A percentile compares a stretch with the other conserved stretches of the same genome.
Evolutionary conservation across 2,113 vertebrate species (phyloP).

Genomic region (Myotis lucifugus): DNA sequence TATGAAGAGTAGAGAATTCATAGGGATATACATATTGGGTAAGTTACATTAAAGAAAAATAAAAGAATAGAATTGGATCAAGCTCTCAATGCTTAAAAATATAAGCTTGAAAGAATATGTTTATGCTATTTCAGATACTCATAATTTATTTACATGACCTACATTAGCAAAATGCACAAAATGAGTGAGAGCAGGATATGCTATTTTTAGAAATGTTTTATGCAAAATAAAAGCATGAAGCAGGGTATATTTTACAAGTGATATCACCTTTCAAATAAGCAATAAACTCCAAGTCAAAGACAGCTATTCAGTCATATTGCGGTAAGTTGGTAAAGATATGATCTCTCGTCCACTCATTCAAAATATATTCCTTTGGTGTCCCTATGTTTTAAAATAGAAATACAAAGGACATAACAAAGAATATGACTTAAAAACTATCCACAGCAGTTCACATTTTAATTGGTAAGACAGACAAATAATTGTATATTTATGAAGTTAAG

Average conservation of each 20-base stretch:
- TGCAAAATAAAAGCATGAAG: neutral
- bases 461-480: neutral
- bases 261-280: neutral
- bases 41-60: neutral
- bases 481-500: neutral
- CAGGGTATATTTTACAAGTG: constrained; percentile 22
- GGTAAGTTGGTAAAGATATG: neutral
- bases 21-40: neutral
- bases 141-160: neutral
- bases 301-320: neutral
- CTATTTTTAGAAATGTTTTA: neutral
- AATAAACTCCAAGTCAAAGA: neutral
- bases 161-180: neutral
- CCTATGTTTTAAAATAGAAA: neutral
- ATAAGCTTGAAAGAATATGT: neutral
- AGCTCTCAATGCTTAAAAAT: neutral
- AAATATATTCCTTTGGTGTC: neutral
- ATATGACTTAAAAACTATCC: neutral
- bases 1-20: neutral
- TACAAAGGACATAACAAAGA: neutral
- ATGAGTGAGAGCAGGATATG: neutral
- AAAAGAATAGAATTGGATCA: neutral
- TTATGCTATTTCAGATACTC: neutral
- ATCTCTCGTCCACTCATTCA: neutral
- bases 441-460: neutral